A percentile compares a stretch with the other conserved stretches of the same genome.
These are phyloP conservation scores for Perccottus glenii DNA, from an alignment of 2,113 vertebrate species.

Conservation along the genomic window DNA sequence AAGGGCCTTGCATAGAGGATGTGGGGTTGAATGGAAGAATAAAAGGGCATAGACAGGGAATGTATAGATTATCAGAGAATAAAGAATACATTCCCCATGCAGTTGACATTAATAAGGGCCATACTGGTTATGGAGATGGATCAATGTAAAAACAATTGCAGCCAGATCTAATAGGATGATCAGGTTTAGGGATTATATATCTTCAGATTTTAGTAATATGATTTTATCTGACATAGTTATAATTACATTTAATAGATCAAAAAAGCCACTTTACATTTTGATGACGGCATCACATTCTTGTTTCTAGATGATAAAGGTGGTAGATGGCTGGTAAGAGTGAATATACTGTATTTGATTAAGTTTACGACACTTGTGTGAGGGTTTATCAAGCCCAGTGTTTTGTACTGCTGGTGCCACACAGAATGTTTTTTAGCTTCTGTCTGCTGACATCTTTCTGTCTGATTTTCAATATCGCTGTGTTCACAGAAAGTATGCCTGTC, in stretches of 20 bases:
- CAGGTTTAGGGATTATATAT: not conserved
- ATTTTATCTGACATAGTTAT: not conserved
- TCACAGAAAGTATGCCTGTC: not conserved
- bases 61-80: not conserved
- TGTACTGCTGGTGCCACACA: not conserved
- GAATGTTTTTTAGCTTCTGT: not conserved
- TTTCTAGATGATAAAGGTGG: not conserved
- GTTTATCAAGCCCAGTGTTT: not conserved
- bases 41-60: not conserved
- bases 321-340: not conserved
- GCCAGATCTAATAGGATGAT: not conserved
- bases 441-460: not conserved
- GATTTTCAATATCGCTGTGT: not conserved
- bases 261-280: slow-evolving; percentile 2
- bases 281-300: not conserved
- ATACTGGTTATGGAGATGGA: not conserved
- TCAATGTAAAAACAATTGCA: not conserved
- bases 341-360: too few relatives aligned
- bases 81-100: not conserved
- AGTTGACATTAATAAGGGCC: not conserved
- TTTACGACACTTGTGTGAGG: too few relatives aligned
- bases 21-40: slow-evolving; percentile 1
- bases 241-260: not conserved
- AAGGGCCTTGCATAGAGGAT: slow-evolving; percentile 3
- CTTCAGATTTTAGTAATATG: not conserved